Conservation (phyloP, 2,888 invertebrate species). For the Trichopria drosophilae region DNA sequence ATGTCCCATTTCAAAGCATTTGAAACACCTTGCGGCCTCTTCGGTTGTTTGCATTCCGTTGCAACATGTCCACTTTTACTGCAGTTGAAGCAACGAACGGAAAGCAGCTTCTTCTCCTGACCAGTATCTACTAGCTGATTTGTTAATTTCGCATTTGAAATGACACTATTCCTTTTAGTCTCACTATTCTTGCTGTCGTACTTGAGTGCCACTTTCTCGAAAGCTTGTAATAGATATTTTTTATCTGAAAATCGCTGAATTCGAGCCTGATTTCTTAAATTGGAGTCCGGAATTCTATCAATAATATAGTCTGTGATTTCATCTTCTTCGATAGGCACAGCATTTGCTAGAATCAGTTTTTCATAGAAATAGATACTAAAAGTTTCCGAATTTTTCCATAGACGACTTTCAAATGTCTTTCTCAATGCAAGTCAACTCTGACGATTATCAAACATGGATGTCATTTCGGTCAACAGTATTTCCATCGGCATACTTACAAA, state of each 20-base stretch:
- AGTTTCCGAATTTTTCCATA: constrained; percentile 19
- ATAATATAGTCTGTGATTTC: constrained; percentile 31
- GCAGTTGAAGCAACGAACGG: background rate
- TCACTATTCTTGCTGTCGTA: too few relatives aligned
- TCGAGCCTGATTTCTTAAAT: too few relatives aligned
- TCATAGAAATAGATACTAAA: constrained; percentile 31
- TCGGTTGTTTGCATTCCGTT: background rate
- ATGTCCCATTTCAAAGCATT: constrained; percentile 3
- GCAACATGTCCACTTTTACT: background rate
- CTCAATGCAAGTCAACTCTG: constrained; percentile 9
- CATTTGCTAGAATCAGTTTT: constrained; percentile 29
- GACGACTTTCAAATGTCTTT: constrained; percentile 23
- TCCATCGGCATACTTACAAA: constrained; percentile 15
- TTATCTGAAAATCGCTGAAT: constrained; percentile 18
- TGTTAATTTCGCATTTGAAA: constrained; percentile 22
- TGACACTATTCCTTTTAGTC: too few relatives aligned
- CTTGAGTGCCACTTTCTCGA: constrained; percentile 23
- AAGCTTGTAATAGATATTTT: constrained; percentile 24
- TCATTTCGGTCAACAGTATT: constrained; percentile 23
- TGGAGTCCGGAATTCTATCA: too few relatives aligned
- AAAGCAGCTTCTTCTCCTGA: too few relatives aligned
- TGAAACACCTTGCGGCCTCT: background rate
- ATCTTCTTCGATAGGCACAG: constrained; percentile 23
- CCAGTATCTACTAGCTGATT: too few relatives aligned
- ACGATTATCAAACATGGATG: constrained; percentile 23